phyloP scores from a whole-genome alignment of 2,113 vertebrate genomes.

The Accipiter cooperii region DNA sequence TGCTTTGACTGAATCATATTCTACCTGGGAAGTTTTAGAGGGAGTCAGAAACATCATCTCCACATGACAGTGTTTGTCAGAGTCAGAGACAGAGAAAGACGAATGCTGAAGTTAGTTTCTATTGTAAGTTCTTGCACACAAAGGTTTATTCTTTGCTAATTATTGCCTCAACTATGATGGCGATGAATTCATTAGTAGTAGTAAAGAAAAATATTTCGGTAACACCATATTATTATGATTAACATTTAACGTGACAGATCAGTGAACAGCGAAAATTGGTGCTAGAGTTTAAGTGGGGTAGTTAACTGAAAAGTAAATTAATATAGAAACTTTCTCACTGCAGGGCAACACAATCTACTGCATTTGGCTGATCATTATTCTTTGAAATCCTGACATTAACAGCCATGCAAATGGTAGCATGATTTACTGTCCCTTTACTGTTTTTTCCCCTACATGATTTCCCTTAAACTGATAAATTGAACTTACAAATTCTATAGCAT shows the following conservation, averaged over 20 bases:
- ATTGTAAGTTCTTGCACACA: neutral
- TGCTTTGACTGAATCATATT: neutral
- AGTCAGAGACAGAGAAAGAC: neutral
- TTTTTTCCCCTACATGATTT: neutral
- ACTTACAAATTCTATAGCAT: neutral
- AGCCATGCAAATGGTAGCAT: neutral
- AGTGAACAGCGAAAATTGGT: neutral
- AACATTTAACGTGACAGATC: neutral
- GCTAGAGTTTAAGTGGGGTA: neutral
- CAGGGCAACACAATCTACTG: neutral
- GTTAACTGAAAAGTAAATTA: neutral
- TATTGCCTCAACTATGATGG: neutral
- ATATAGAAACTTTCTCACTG: neutral
- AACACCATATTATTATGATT: neutral
- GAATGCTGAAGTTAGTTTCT: neutral
- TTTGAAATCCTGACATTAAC: neutral
- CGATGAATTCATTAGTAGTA: neutral
- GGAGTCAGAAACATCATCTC: neutral
- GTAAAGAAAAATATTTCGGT: neutral
- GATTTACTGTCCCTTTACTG: neutral
- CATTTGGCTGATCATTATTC: neutral
- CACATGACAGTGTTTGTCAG: neutral
- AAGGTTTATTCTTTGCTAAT: neutral
- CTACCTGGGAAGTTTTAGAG: neutral
- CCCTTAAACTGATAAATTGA: neutral